Evolutionary conservation across 2,113 vertebrate genomes (phyloP), one percentile per base, ranked within the genome.

Genomic region (Oxyura jamaicensis): DNA sequence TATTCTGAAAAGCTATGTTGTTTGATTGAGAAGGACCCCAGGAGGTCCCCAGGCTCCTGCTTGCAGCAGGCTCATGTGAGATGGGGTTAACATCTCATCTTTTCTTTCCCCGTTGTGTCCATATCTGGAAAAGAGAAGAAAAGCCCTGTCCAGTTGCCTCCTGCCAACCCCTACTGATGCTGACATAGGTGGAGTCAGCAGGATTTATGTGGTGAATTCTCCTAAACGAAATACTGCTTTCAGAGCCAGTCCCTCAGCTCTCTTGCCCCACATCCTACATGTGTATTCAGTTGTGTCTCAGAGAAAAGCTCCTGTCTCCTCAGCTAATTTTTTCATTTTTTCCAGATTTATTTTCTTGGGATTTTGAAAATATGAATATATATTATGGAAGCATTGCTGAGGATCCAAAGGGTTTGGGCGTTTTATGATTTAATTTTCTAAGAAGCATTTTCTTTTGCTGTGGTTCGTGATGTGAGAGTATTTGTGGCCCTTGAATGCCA

Each of bases 401-500:
- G 65, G 83, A 89, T 41, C 59, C 66, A 77, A 50, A 67, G 29
- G 5, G 31, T 75, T 90, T 52, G 63, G 35, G 41, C 1, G 22
- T 35, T 74, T 93, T 87, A 69, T 46, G 35, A n/a, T 96, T 72
- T 69, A 13, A 59, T 50, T 55, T 52, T 35, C 46, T 5, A 13
- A 19, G 39, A 77, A 35, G 35, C n/a, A 7, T 66, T 59, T 65
- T n/a, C 52, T 82, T 88, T 82, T 68, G 60, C 83, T 79, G 80
- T 26, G 6, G 50, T 25, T 88, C 11, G 22, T 21, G 1, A 8
- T 22, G 68, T 53, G 59, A n/a, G 80, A 22, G 46, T 72, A 92
- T 96, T 90, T 68, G 36, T 53, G 76, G 95, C 78, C 71, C 90
- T 95, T 83, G 93, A 94, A 90, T 96, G 71, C 97, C 97, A 96